Base-by-base conservation (phyloP, 1,140 invertebrate species). In the Drosophila bocki region DNA sequence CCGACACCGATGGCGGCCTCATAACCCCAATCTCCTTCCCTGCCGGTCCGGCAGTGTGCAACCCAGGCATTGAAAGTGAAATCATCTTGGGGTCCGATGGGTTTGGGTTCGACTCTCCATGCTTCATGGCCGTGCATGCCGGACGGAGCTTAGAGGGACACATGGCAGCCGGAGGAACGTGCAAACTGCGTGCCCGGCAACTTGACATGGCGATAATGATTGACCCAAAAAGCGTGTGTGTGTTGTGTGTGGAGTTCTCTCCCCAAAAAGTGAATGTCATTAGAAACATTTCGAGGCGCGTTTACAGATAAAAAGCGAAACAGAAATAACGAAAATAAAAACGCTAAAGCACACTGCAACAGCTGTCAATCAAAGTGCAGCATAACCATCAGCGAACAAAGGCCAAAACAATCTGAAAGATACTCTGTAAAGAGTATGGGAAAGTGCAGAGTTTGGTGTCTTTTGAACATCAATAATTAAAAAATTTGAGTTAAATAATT, bases 201-300 rank as follows among this genome's bases (percentile, higher is more conserved):
- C 85, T 88, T 82, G 85, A 75, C 85, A 69, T 76, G 81, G 80
- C 85, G 85, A 88, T 88, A 88, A 88, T 87, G 85, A 90, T 88
- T 88, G 85, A 90, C 85, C 85, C 81, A 85, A 90, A 88, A 88
- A 60, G 75, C 75, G 79, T 44, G 65, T 47, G 65, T 47, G 17
- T 62, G 65, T 69, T 70, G 79, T 44, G 65, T 62, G 65, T 69
- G 47, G 65, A 37, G 67, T 68, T 70, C 82, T 70, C 82, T 61
- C 7, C 35, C 82, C 78, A 53, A 87, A 85, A 88, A 90, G 85
- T 88, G 85, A 88, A 90, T 88, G 85, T 88, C 85, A 88, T 88
- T 88, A 88, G 85, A 88, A 76, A 54, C 81, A 72, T 82, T 75
- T 80, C 62, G 75, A 65, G 64, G 63, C 81, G 80, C 51, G 51